These are phyloP conservation scores for Exocentrus adspersus DNA, from an alignment of 2,888 invertebrate species.

Conservation along the genomic window DNA sequence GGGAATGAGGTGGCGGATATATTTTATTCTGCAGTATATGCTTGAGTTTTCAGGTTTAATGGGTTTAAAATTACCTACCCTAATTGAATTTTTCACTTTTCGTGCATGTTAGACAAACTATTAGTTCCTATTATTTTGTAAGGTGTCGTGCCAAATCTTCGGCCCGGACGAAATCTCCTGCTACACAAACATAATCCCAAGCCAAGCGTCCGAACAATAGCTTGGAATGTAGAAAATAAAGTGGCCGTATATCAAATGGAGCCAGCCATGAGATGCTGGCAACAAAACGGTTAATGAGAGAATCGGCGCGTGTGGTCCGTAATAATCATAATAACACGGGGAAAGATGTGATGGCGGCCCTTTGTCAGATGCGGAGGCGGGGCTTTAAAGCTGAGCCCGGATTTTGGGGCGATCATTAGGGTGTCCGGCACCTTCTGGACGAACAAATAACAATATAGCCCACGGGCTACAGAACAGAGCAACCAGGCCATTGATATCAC, in stretches of 20 bases:
- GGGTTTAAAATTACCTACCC: no score
- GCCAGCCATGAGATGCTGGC: constrained; percentile 40
- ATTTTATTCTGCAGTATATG: no score
- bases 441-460: constrained; percentile 8
- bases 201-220: constrained; percentile 36
- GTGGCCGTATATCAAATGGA: constrained; percentile 46
- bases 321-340: constrained; percentile 58
- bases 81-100: no score
- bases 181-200: constrained; percentile 11
- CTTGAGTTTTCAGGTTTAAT: no score
- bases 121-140: no score
- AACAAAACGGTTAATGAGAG: constrained; percentile 55
- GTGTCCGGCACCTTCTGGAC: constrained; percentile 39
- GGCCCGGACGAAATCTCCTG: no score
- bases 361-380: constrained; percentile 53
- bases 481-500: background rate
- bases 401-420: constrained; percentile 47
- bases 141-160: no score
- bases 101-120: no score
- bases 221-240: constrained; percentile 39
- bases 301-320: constrained; percentile 51
- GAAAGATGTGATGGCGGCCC: constrained; percentile 58
- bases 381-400: constrained; percentile 39
- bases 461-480: constrained; percentile 21
- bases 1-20: no score